phyloP scores from a whole-genome alignment of 2,797 vertebrate species.

The Enteromius radiatus region DNA sequence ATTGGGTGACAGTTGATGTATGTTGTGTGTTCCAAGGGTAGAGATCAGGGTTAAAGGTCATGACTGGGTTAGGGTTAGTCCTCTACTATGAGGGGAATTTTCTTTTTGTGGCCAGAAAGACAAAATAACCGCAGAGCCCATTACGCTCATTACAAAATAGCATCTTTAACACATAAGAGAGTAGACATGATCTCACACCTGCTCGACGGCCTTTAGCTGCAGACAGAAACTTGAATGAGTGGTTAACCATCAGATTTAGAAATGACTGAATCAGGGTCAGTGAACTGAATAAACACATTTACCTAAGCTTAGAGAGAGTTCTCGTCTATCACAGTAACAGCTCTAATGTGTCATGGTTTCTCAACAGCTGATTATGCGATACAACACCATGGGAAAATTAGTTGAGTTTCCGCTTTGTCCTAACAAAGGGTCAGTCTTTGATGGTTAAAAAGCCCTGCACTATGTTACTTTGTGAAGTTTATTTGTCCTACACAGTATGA shows the following conservation, averaged over 20 bases:
- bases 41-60: conserved; percentile 51
- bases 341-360: conserved; percentile 23
- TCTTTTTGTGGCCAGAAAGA: conserved; percentile 31
- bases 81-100: conserved; percentile 23
- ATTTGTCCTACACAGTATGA: conserved; percentile 12
- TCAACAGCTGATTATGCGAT: conserved; percentile 19
- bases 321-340: conserved; percentile 22
- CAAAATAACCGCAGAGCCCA: conserved; percentile 16
- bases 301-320: conserved; percentile 8
- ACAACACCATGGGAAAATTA: conserved; percentile 33
- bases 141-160: neutral
- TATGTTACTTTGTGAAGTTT: conserved; percentile 18
- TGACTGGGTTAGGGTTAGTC: conserved; percentile 24
- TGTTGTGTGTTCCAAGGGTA: conserved; percentile 31
- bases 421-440: conserved; percentile 36
- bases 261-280: neutral
- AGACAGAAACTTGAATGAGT: conserved; percentile 2
- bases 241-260: conserved; percentile 15
- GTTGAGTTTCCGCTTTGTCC: neutral
- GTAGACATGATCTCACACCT: neutral
- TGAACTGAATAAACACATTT: conserved; percentile 23
- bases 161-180: neutral
- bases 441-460: conserved; percentile 3
- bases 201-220: neutral
- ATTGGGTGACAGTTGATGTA: conserved; percentile 13